Base-by-base conservation (phyloP, 2,797 vertebrate species). In the Australoheros facetus region DNA sequence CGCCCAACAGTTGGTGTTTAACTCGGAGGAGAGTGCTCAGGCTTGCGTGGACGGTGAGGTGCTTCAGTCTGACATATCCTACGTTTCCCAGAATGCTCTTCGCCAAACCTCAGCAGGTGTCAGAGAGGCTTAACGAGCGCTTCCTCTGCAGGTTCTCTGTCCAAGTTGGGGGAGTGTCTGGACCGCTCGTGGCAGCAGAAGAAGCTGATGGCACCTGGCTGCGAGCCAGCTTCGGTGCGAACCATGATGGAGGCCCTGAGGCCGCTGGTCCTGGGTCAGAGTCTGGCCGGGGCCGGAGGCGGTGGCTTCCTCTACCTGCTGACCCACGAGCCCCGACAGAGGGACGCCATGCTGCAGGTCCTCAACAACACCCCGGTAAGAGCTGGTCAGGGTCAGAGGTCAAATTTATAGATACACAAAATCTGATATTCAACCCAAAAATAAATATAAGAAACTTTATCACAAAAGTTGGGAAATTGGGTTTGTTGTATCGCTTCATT, bases 271-370 rank as follows among this genome's bases (percentile, higher is more conserved):
- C 82, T 97, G 0, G 98, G 98, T 64, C 98, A 99, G 94, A 97
- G 97, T 83, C 88, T 99, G 90, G 97, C 97, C 0, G 98, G 98
- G 12, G 98, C 98, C 0, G 98, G 98, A 57, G 0, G 98, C 17
- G 98, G 98, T 0, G 98, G 98, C 23, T 99, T 98, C 91, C 97
- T 99, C 4, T 98, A 95, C 3, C 26, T 98, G 76, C 79, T 99
- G 75, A 98, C 97, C 64, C 96, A 93, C 73, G 90, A 96, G 39
- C 96, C 97, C 0, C 82, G 0, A 59, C 97, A 97, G 85, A 93
- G 81, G 42, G 89, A 94, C 30, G 89, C 59, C 1, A 92, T 99
- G 56, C 93, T 94, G 69, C 89, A 86, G 19, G 73, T 97, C 34
- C 95, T 99, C 55, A 85, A 78, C 5, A 84, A 85, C 81, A 93